Evolutionary conservation across 2,797 vertebrate species (phyloP), one percentile per base, ranked within the genome.

Genomic region (Esox masquinongy): DNA sequence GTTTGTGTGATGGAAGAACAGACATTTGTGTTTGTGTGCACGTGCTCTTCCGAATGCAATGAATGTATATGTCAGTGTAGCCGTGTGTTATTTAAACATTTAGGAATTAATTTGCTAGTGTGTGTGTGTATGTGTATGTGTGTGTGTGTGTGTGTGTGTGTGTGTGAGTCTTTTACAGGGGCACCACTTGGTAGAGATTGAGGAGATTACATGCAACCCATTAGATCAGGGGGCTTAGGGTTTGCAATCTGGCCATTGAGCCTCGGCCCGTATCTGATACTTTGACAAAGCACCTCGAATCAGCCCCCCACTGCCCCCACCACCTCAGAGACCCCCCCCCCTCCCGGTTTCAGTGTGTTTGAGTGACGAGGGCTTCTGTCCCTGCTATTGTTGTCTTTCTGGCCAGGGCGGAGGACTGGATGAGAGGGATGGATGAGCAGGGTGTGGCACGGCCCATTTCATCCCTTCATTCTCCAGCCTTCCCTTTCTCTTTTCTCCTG

Each of bases 381-480:
- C 8, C 6, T 72, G 68, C 68, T 66, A 59, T 36, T 70, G 51
- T 24, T 76, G 71, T 85, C 80, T 84, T 90, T 85, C 82, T 86
- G 87, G 76, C 78, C 78, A 31, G 72, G 82, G 90, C 61, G 89
- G 92, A 91, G 91, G 88, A 91, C 83, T 78, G 89, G 86, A 84
- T 73, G 80, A 86, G 84, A 81, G 81, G 64, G 81, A 68, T 75
- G 82, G 80, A 81, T 26, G 24, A 29, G n/a, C 15, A 22, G 68
- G 56, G 79, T 71, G 6, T 43, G 70, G 77, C 50, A 26, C 12
- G 64, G 73, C 64, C 73, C 67, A 36, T 59, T 75, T 73, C 75
- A 49, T 74, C 29, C 49, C 22, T 68, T 75, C 53, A 15, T 17
- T 39, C 2, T 68, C 63, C 43, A 61, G 9, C 68, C 36, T 75